Conservation (phyloP, 2,113 vertebrate species). For the Alectura lathami region DNA sequence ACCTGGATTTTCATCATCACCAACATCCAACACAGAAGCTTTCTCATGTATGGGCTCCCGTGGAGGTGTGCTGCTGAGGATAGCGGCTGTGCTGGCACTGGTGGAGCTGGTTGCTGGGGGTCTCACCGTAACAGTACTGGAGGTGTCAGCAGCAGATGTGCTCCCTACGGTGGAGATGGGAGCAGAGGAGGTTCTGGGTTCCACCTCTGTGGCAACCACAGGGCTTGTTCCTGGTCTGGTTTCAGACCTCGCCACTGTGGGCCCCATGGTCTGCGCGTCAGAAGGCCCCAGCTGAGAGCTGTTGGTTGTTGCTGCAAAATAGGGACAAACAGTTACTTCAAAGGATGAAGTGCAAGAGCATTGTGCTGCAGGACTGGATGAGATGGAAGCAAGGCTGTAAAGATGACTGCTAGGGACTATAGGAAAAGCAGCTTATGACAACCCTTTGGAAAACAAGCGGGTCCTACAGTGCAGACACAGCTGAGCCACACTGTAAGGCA, state of each 20-base stretch:
- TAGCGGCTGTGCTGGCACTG: neutral
- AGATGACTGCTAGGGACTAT: neutral
- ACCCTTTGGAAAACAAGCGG: neutral
- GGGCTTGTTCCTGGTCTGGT: neutral
- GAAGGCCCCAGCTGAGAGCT: neutral
- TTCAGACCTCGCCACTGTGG: neutral
- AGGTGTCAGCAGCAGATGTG: neutral
- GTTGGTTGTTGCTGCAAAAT: constrained; percentile 31
- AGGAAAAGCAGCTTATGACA: neutral
- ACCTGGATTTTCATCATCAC: constrained; percentile 62
- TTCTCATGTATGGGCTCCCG: neutral
- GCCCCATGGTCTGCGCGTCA: neutral
- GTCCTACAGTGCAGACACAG: neutral
- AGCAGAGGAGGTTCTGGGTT: neutral
- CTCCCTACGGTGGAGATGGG: neutral
- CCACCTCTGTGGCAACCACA: neutral
- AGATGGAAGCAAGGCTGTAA: neutral
- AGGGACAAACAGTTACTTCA: constrained; percentile 13
- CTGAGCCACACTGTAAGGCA: neutral
- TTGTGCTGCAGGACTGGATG: neutral
- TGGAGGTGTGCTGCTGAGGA: neutral
- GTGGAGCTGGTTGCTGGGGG: neutral
- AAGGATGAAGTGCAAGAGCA: neutral
- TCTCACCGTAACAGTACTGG: neutral
- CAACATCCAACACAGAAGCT: constrained; percentile 52